phyloP scores from a whole-genome alignment of 2,113 vertebrate genomes.

The Crocuta crocuta region DNA sequence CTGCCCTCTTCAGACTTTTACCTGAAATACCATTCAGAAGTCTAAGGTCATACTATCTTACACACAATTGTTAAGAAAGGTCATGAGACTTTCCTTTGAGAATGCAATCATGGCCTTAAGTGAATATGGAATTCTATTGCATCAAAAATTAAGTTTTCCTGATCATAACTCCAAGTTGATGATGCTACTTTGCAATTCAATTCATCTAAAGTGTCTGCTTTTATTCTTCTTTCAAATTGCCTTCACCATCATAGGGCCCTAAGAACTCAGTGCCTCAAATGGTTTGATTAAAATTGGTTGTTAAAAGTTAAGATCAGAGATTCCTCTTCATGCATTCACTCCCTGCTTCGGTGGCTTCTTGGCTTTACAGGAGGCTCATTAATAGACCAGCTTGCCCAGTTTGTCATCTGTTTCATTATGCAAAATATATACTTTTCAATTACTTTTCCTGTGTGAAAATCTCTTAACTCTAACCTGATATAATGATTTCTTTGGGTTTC shows the following conservation, averaged over 20 bases:
- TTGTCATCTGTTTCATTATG: slow-evolving; percentile 90
- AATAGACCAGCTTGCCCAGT: slow-evolving; percentile 87
- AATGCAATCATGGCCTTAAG: background rate
- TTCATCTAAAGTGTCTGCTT: slow-evolving; percentile 68
- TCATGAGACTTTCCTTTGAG: background rate
- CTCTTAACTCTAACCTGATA: slow-evolving; percentile 85
- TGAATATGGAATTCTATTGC: background rate
- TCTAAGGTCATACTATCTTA: background rate
- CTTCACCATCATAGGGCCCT: slow-evolving; percentile 59
- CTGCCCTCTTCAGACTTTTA: background rate
- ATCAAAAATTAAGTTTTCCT: slow-evolving; percentile 64
- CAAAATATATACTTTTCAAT: slow-evolving; percentile 89
- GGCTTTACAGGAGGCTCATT: slow-evolving; percentile 88
- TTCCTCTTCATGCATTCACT: slow-evolving; percentile 78
- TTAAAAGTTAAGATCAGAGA: slow-evolving; percentile 88
- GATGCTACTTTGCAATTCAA: slow-evolving; percentile 75
- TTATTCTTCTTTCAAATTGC: slow-evolving; percentile 80
- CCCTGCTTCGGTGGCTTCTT: slow-evolving; percentile 75
- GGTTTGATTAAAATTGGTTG: slow-evolving; percentile 88
- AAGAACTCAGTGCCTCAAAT: slow-evolving; percentile 78
- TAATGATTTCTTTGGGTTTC: slow-evolving; percentile 88
- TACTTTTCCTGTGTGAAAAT: slow-evolving; percentile 85
- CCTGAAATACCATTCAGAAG: background rate
- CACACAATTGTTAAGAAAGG: background rate
- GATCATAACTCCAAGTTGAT: slow-evolving; percentile 53